phyloP scores from a whole-genome alignment of 2,113 vertebrate species.

The Pterocles gutturalis region DNA sequence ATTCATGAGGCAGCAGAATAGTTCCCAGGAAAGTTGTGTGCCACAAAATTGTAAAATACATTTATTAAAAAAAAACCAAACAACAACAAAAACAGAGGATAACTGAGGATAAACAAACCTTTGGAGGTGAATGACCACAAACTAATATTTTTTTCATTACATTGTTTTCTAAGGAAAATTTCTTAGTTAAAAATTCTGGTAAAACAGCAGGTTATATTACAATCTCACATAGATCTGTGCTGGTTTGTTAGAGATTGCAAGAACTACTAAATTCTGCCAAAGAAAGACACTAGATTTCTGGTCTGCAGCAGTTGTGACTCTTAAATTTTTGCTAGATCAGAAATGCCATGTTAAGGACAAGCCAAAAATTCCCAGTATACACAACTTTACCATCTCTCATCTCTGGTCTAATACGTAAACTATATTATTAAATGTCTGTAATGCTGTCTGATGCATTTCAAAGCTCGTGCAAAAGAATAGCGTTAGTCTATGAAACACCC shows the following conservation, averaged over 20 bases:
- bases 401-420: background rate
- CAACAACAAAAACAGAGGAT: fast-evolving
- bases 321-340: background rate
- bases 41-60: background rate
- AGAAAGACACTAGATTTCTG: background rate
- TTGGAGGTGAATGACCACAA: background rate
- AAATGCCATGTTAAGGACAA: background rate
- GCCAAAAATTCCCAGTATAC: background rate
- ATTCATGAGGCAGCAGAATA: background rate
- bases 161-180: background rate
- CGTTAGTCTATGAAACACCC: background rate
- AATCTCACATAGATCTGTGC: background rate
- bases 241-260: background rate
- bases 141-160: background rate
- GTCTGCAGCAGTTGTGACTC: background rate
- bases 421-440: background rate
- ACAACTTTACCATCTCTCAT: background rate
- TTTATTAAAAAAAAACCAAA: background rate
- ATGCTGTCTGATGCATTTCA: background rate
- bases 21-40: background rate
- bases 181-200: background rate
- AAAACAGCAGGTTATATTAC: background rate
- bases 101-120: background rate
- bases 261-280: background rate
- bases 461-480: background rate